Base-by-base conservation (phyloP, 2,888 invertebrate genomes). In the Lithophane leautieri region DNA sequence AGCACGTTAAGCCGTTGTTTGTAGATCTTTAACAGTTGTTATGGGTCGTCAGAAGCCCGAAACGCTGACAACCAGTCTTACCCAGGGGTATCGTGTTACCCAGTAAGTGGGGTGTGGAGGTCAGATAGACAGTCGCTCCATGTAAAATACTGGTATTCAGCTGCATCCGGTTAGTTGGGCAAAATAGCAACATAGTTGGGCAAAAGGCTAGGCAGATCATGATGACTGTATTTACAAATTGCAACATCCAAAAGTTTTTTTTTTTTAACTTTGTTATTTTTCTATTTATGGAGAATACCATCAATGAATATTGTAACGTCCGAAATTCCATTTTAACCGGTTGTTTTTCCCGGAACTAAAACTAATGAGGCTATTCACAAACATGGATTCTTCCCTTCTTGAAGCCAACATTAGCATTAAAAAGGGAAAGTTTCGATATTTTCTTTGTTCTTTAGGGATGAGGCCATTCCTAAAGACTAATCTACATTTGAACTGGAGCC, bases 361-460 rank as follows among this genome's bases (percentile, higher is more conserved):
- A 73, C 52, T 44, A 75, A 81, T 74, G 62, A 81, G 19, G 62
- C 62, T 40, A 79, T 79, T 63, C 56, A 58, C 19, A 75, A 63
- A 54, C 63, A 54, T 63, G 16, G 19, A 19, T 52, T 61, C 67
- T 40, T 28, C 25, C 62, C 34, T 74, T 47, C 25, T 19, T 9
- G 12, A 7, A 34, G 25, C 42, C 52, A 42, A 62, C 7, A 81
- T 79, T 68, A 75, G 34, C 81, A 79, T 79, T 52, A 25, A 34
- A 79, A 80, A 67, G 56, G 50, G 9, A 52, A 42, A 19, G 40
- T 52, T 63, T n/a, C 16, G 11, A 19, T 60, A 14, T 60, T 52
- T 79, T 65, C n/a, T 40, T 19, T 50, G 14, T 6, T n/a, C 47
- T 68, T 28, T 19, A n/a, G 8, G 19, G 1, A 14, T 19, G 22